Evolutionary conservation across 2,113 vertebrate genomes (phyloP).

Genomic region (Dryoscopus gambensis): DNA sequence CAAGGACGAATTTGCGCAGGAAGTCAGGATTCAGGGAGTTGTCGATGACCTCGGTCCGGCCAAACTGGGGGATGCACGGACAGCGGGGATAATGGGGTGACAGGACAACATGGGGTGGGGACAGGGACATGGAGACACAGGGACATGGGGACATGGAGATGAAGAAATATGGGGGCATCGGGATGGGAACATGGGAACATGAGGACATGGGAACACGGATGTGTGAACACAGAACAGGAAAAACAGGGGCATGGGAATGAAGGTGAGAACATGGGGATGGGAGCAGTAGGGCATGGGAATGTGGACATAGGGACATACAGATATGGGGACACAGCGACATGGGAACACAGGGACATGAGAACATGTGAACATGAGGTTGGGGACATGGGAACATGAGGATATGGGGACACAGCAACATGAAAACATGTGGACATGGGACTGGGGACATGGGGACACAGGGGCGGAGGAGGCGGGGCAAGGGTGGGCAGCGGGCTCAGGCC

Average conservation of each 20-base stretch:
- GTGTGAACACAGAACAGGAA: background rate
- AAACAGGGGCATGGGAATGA: background rate
- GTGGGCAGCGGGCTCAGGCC: background rate
- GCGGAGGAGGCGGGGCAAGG: background rate
- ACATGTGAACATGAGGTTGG: background rate
- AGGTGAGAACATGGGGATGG: background rate
- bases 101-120: background rate
- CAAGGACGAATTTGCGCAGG: conserved; percentile 90
- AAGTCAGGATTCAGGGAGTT: conserved; percentile 94
- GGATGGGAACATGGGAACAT: background rate
- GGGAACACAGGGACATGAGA: background rate
- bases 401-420: background rate
- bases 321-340: background rate
- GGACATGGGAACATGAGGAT: background rate
- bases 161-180: background rate
- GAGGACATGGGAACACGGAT: too few species aligned
- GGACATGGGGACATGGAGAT: background rate
- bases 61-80: conserved; percentile 76
- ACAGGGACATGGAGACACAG: background rate
- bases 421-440: background rate
- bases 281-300: background rate
- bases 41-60: conserved; percentile 92
- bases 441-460: background rate
- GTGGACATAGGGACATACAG: too few species aligned
- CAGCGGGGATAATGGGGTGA: background rate